Base-by-base conservation (phyloP, 1,140 invertebrate species). In the Mesaphorura yosii region DNA sequence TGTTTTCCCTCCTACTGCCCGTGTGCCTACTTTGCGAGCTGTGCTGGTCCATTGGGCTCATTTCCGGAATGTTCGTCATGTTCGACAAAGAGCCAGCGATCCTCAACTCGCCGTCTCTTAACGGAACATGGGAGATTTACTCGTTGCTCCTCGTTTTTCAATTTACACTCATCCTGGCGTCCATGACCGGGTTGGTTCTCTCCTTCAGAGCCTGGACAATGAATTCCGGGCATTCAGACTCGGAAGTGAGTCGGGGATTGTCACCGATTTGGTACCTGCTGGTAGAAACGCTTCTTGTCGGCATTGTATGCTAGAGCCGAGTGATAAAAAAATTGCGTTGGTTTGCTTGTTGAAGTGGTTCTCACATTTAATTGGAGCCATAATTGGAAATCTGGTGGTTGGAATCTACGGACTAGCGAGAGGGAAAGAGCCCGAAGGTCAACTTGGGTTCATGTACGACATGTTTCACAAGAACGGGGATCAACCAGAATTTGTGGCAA, bases 141-240 rank as follows among this genome's bases (percentile, higher is more conserved):
- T 28, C 51, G 19, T n/a, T 48, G 27, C 39, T 62, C 22, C 12
- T 57, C 26, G 14, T 55, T 1, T 20, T 49, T 15, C 48, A 62
- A 40, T 0, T 57, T 5, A 22, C 3, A 4, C 26, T 59, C 4
- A 28, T 26, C 10, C 20, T 14, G 3, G 6, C 39, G 3, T 31
- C 28, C 12, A 19, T 54, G 2, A 57, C 48, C 49, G 60, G 57
- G 22, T 25, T 51, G 12, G 25, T 54, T 14, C 27, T 57, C 25
- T 31, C 50, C 20, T 59, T 58, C 26, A 50, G 38, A 19, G 39
- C 52, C 1, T 62, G 60, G 60, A 28, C 40, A 47, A 62, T 59
- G 44, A 62, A 62, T n/a, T n/a, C n/a, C n/a, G n/a, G n/a, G n/a
- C n/a, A n/a, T n/a, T n/a, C n/a, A n/a, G n/a, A n/a, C n/a, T n/a